Base-by-base conservation (phyloP, 2,888 invertebrate genomes). In the Melipona bicolor region DNA sequence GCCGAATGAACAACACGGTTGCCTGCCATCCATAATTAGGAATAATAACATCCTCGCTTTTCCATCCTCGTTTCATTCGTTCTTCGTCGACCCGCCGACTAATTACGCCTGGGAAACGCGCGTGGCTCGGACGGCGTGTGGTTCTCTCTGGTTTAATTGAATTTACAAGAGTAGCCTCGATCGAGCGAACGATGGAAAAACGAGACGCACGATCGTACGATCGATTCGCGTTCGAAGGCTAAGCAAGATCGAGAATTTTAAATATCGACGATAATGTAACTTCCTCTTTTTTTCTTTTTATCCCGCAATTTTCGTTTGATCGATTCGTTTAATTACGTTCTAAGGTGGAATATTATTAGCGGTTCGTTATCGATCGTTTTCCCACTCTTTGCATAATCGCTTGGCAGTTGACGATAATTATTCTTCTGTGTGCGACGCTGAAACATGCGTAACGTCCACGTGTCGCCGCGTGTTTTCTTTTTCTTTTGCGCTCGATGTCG, bases 1-100 rank as follows among this genome's bases (percentile, higher is more conserved):
- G 11, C 17, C 73, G 68, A 79, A 79, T 79, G 62, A 73, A 79
- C 73, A 79, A 68, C 59, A 49, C 32, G 79, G 50, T 73, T 79
- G 79, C 68, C 79, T 64, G 15, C 54, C 56, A 65, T 72, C 68
- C 50, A 50, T 73, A 73, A 81, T 81, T 73, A 69, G 68, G 43
- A 27, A 72, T 79, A 72, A 81, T 59, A 68, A 68, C 49, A 62
- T 68, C 56, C 32, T 13, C 68, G 73, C 9, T 49, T 62, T 21
- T 62, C 62, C 81, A 15, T n/a, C 24, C 17, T 50, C 36, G 17
- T 72, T 62, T 61, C 72, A 49, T 61, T 27, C 52, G 71, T 59
- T 32, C 21, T 49, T n/a, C 59, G 6, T 43, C 67, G 77, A 67
- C 71, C 19, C 52, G 6, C 27, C 67, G 77, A 67, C 71, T 77